Evolutionary conservation across 2,797 vertebrate genomes (phyloP).

Genomic region (Furcifer pardalis): DNA sequence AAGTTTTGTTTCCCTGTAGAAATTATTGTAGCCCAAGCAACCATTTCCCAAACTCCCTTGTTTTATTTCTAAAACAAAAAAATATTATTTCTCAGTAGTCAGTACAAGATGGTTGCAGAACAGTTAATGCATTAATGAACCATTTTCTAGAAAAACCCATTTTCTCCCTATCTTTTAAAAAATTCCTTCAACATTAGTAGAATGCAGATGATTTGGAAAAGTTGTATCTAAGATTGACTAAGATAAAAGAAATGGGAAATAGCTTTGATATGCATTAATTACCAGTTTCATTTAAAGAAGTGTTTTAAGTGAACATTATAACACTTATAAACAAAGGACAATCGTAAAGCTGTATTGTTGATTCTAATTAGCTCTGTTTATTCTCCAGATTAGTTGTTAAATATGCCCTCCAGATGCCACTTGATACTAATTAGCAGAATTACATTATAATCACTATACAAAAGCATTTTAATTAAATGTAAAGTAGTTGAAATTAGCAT

Average conservation of each 20-base stretch:
- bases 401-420: conserved; percentile 78
- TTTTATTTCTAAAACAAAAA: not conserved
- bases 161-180: conserved; percentile 2
- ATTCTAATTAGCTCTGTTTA: conserved; percentile 78
- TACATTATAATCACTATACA: conserved; percentile 76
- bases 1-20: not conserved
- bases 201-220: not conserved
- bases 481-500: conserved; percentile 74
- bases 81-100: rapidly evolving
- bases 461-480: conserved; percentile 81
- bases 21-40: not conserved
- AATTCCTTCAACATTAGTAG: not conserved
- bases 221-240: conserved; percentile 5
- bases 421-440: conserved; percentile 79
- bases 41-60: not conserved
- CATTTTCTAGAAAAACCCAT: rapidly evolving
- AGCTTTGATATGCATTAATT: conserved; percentile 72
- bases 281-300: conserved; percentile 65
- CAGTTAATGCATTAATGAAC: not conserved
- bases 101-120: conserved; percentile 19
- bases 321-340: conserved; percentile 78
- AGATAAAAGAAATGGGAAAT: conserved; percentile 52
- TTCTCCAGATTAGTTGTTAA: conserved; percentile 79
- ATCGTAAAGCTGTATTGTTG: conserved; percentile 75
- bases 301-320: conserved; percentile 57